Evolutionary conservation across 2,113 vertebrate species (phyloP), one percentile per base, ranked within the genome.

Genomic region (Syngnathus floridae): DNA sequence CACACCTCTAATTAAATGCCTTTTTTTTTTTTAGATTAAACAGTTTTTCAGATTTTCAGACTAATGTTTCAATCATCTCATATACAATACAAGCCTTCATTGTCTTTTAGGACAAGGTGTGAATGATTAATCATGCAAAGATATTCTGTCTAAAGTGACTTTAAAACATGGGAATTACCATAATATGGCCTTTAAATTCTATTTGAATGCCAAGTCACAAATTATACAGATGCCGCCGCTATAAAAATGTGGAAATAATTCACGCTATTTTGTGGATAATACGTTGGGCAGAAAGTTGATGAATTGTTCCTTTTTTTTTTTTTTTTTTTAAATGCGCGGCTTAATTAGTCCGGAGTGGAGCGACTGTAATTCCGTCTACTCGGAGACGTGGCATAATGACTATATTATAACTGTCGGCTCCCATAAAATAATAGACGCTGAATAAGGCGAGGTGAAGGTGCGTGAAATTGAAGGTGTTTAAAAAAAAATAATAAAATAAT

Each of bases 261-360:
- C 2, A 2, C 48, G 56, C 31, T 59, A 49, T 64, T 48, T 75
- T 17, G 43, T 66, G 62, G 26, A 12, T 73, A 60, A 69, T 77
- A 52, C 1, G 69, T 76, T 61, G 62, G 49, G 45, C 45, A 62
- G 14, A 65, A 78, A 72, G 63, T 73, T 72, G 31, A 76, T 45
- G 52, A 77, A 74, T 43, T 59, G 11, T 49, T 41, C 4, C 22
- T 41, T 48, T 45, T 37, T 77, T 65, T 37, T 77, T 65, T n/a
- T 41, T 48, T 45, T 37, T 77, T 65, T 37, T 77, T 65, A 64
- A 75, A 66, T 73, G 26, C 59, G 31, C 9, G 55, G 49, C 38
- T 21, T 77, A 70, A 77, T 84, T 79, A 71, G 26, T 67, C 48
- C 38, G 61, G 65, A 70, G 70, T 56, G 61, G 35, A 63, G 56